Evolutionary conservation across 2,888 invertebrate genomes (phyloP).

Genomic region (Entomobrya proxima): DNA sequence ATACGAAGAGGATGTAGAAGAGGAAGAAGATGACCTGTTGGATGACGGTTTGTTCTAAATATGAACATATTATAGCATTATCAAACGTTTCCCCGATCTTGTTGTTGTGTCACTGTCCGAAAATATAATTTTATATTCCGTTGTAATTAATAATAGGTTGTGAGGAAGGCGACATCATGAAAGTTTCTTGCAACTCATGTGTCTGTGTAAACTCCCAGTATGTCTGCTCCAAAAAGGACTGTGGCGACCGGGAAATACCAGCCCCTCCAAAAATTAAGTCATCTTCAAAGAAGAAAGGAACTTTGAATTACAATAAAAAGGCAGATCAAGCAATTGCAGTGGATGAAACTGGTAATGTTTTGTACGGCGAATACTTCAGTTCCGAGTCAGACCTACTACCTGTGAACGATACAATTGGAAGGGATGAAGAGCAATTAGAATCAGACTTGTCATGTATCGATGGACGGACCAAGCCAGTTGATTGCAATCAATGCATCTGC

Average conservation of each 20-base stretch:
- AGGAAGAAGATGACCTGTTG: conserved; percentile 40
- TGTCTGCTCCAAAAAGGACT: conserved; percentile 76
- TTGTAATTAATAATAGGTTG: conserved; percentile 53
- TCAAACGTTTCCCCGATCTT: too few species aligned
- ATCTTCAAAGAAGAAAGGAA: conserved; percentile 33
- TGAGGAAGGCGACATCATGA: conserved; percentile 65
- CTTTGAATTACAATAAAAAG: conserved; percentile 51
- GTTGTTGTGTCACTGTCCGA: too few species aligned
- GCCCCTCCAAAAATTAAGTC: conserved; percentile 44
- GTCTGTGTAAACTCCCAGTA: conserved; percentile 72
- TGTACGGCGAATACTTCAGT: conserved; percentile 55
- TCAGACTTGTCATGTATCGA: conserved; percentile 60
- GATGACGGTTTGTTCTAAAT: conserved; percentile 22
- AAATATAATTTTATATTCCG: not conserved
- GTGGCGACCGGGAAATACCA: conserved; percentile 64
- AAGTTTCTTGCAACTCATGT: conserved; percentile 69
- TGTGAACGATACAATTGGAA: conserved; percentile 6
- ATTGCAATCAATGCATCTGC: conserved; percentile 75
- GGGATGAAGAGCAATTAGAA: conserved; percentile 10
- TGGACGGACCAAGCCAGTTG: conserved; percentile 72
- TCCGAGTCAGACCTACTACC: conserved; percentile 27
- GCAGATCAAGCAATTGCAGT: conserved; percentile 9
- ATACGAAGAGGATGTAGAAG: conserved; percentile 48
- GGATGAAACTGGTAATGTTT: conserved; percentile 36
- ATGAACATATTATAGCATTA: not conserved